These are phyloP conservation scores for Hydraecia micacea DNA, from an alignment of 2,888 invertebrate species.

Conservation along the genomic window DNA sequence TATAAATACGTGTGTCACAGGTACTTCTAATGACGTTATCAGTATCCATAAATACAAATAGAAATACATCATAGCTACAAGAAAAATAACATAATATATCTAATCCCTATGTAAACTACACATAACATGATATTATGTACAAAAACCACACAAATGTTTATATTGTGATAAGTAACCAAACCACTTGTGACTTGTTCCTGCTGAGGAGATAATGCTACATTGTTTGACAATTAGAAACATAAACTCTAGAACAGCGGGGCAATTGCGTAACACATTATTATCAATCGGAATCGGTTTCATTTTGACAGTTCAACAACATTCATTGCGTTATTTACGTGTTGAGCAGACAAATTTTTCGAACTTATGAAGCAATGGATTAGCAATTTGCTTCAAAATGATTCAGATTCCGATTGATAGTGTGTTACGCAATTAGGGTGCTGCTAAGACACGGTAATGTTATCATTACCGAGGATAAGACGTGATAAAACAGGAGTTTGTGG, in stretches of 20 bases:
- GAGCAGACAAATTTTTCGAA: too few species aligned
- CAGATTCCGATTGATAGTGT: too few species aligned
- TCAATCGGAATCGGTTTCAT: too few species aligned
- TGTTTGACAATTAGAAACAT: slow-evolving; percentile 38
- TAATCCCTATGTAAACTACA: slow-evolving; percentile 18
- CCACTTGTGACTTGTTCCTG: slow-evolving; percentile 25
- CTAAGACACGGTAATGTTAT: not conserved
- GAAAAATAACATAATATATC: slow-evolving; percentile 37
- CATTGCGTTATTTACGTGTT: too few species aligned
- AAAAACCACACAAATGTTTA: slow-evolving; percentile 37
- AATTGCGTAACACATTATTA: too few species aligned
- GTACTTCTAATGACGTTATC: not conserved
- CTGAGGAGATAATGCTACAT: slow-evolving; percentile 34
- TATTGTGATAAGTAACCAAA: slow-evolving; percentile 44
- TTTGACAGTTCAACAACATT: too few species aligned
- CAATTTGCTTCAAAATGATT: too few species aligned
- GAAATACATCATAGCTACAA: slow-evolving; percentile 27
- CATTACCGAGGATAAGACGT: not conserved
- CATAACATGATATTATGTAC: slow-evolving; percentile 16
- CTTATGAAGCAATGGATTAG: too few species aligned
- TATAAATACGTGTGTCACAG: not conserved
- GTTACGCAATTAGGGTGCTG: too few species aligned
- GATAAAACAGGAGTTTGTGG: slow-evolving; percentile 45
- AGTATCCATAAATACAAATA: slow-evolving; percentile 28
- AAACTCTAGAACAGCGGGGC: slow-evolving; percentile 50